Base-by-base conservation (phyloP, 2,888 invertebrate species). In the Mimumesa dahlbomi region DNA sequence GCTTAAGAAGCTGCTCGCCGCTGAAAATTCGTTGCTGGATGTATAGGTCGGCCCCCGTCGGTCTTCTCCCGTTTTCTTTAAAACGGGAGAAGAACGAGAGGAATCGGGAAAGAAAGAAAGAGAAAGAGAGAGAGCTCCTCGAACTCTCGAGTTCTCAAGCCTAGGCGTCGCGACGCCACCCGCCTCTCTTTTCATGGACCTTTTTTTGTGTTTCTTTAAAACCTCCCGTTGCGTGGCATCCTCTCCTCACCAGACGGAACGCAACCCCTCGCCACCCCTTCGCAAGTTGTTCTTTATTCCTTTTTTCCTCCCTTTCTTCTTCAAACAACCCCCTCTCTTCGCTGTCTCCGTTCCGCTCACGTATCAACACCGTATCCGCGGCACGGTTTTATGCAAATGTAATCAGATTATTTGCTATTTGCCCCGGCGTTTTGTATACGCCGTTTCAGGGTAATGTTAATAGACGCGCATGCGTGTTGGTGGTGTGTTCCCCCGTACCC, bases 351-450 rank as follows among this genome's bases (percentile, higher is more conserved):
- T 16, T 43, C 14, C 49, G 71, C 73, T 75, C 70, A 62, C 64
- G 66, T 77, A 79, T 77, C 77, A 74, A 66, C 68, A 59, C 58
- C 48, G 67, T 70, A 71, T 70, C 73, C 64, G 68, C 75, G 58
- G 62, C 77, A 63, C 68, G 68, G 77, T 80, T 83, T 81, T 81
- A 85, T 83, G 83, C 81, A 84, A 84, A 85, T 82, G 83, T 78
- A 84, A 85, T 85, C 84, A 84, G 82, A 83, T 85, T 77, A 78
- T 81, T 79, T 78, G 76, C 77, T 73, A 78, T 81, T 82, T 75
- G 78, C 76, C 63, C 78, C 54, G 62, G 57, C 66, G 77, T 74
- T 73, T 67, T 77, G 76, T 59, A 68, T 63, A 70, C 54, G 59
- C 49, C 52, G 57, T 66, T 70, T 68, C 62, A 36, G 36, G 40